Evolutionary conservation across 2,113 vertebrate species (phyloP), one percentile per base, ranked within the genome.

Genomic region (Hiodon tergisus): DNA sequence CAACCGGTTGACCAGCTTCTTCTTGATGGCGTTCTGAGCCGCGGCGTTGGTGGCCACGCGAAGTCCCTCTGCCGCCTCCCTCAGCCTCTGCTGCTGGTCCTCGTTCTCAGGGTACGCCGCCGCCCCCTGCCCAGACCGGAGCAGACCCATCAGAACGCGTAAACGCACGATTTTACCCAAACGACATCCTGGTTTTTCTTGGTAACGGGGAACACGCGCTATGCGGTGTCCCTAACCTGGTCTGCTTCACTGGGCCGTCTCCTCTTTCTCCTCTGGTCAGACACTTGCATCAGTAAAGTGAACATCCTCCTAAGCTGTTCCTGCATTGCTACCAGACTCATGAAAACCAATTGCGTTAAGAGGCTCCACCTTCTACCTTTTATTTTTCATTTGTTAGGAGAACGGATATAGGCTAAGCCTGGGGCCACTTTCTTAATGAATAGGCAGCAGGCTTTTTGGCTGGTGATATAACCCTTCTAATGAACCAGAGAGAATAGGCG

Each of bases 1-100:
- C 77, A 98, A 87, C 79, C 97, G 90, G 88, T 93, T 98, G 84
- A 98, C 92, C 0, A 98, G 94, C 81, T 99, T 98, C 83, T 99
- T 99, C 91, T 98, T 99, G 63, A 98, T 98, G 10, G 97, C 97
- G 1, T 99, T 98, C 82, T 99, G 97, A 65, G 97, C 97, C 0
- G 97, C 97, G 0, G 96, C 96, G 0, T 98, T 99, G 61, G 97
- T 99, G 60, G 97, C 97, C 14, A 99, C 97, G 0, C 97, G 89
- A 31, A 99, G 88, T 1, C 96, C 97, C 79, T 99, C 97, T 0
- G 97, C 97, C 2, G 97, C 97, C 83, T 99, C 97, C 70, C 97
- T 88, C 57, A 99, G 89, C 72, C 95, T 90, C 85, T 98, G 97
- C 81, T 98, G 97, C 73, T 99, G 97, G 84, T 98, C 96, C 83